These are phyloP conservation scores for Clitarchus hookeri DNA, from an alignment of 2,888 invertebrate genomes.

Conservation along the genomic window DNA sequence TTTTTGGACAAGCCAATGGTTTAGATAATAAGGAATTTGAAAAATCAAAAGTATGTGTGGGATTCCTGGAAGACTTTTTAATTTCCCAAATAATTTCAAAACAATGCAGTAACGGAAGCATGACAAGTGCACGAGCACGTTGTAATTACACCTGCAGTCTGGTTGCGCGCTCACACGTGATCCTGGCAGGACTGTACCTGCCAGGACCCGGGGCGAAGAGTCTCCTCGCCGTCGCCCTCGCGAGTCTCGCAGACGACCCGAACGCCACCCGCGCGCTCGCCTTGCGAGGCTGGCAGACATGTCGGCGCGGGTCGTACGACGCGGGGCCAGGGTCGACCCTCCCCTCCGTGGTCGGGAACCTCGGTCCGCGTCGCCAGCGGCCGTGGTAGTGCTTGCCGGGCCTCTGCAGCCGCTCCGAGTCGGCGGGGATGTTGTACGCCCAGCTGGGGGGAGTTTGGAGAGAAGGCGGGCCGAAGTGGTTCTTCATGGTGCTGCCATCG, in stretches of 20 bases:
- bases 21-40: no score
- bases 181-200: background rate
- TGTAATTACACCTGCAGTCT: no score
- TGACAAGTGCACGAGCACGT: no score
- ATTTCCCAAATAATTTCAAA: no score
- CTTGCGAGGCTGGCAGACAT: background rate
- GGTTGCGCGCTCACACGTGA: background rate
- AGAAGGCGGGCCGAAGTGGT: conserved; percentile 16
- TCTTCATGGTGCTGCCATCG: conserved; percentile 26
- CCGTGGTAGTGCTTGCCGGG: background rate
- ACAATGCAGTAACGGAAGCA: no score
- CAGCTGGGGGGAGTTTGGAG: conserved; percentile 10
- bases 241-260: background rate
- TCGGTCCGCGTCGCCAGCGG: background rate
- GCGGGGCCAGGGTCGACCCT: background rate
- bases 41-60: no score
- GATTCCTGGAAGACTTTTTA: no score
- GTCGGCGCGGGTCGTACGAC: background rate
- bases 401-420: conserved; percentile 18
- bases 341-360: background rate
- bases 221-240: background rate
- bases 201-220: background rate
- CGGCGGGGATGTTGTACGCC: background rate
- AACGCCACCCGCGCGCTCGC: background rate
- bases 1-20: no score